These are phyloP conservation scores for Tiaroga cobitis DNA, from an alignment of 2,797 vertebrate species.

Conservation along the genomic window DNA sequence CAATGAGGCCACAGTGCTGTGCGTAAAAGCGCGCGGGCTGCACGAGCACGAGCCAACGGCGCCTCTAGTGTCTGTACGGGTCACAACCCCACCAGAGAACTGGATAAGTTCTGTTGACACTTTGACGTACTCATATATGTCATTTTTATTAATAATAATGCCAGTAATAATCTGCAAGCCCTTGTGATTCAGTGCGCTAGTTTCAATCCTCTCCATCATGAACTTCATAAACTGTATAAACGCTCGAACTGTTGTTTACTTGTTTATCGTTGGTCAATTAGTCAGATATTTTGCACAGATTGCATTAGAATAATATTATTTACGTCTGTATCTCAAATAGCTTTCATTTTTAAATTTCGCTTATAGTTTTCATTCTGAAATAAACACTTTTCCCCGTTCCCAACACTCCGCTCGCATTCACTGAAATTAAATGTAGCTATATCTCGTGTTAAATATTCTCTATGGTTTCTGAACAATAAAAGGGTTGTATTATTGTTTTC, in stretches of 20 bases:
- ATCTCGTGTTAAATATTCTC: neutral
- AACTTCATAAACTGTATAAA: neutral
- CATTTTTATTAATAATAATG: neutral
- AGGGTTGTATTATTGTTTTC: neutral
- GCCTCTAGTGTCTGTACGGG: constrained; percentile 45
- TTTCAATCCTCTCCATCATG: neutral
- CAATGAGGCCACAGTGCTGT: neutral
- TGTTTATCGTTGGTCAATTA: neutral
- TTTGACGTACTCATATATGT: neutral
- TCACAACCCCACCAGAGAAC: neutral
- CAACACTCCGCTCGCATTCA: neutral
- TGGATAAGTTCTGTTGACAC: neutral
- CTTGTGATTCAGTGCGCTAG: neutral
- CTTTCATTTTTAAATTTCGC: neutral
- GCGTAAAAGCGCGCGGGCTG: constrained; percentile 1
- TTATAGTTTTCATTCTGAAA: neutral
- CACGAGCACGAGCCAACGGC: constrained; percentile 4
- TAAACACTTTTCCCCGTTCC: neutral
- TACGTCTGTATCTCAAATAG: neutral
- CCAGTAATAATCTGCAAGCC: neutral
- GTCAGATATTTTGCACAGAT: neutral
- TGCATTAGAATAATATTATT: neutral
- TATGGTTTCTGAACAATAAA: neutral
- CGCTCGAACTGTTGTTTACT: neutral
- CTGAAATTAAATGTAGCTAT: neutral